These are phyloP conservation scores for Coluber constrictor DNA, from an alignment of 2,797 vertebrate genomes.

Conservation along the genomic window DNA sequence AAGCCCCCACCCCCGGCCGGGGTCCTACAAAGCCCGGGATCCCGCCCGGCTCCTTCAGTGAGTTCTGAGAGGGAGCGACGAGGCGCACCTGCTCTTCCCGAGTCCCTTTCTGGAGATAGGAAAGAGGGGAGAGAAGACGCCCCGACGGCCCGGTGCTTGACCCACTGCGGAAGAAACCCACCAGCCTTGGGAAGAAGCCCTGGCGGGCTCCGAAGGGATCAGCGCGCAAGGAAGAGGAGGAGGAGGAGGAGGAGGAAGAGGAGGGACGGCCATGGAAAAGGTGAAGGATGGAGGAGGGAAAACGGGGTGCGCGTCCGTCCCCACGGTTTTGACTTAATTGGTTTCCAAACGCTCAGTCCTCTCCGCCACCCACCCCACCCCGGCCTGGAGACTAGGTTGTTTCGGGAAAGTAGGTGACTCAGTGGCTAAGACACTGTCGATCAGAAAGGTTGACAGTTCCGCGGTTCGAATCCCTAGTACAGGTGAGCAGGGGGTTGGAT, in stretches of 20 bases:
- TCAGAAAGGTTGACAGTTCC: no score
- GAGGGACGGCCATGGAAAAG: background rate
- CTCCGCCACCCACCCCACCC: accelerated
- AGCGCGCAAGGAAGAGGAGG: background rate
- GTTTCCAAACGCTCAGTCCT: no score
- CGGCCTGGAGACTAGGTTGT: background rate
- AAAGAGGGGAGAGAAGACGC: background rate
- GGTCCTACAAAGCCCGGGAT: constrained; percentile 61
- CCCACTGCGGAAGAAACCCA: background rate
- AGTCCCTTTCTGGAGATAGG: background rate
- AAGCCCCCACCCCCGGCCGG: background rate
- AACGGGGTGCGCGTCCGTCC: background rate
- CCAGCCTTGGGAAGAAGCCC: background rate
- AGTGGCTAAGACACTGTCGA: no score
- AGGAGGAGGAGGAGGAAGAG: background rate
- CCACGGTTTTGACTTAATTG: no score
- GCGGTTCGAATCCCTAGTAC: no score
- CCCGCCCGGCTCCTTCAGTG: constrained; percentile 46
- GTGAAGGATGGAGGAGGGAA: background rate
- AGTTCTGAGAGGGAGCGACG: background rate
- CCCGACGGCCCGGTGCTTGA: background rate
- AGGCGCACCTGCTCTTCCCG: background rate
- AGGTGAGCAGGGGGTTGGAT: no score
- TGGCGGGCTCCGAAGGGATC: background rate
- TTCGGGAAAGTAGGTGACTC: background rate